Conservation (phyloP, 35 echinoderm and acorn worm genomes). For the Apostichopus californicus region DNA sequence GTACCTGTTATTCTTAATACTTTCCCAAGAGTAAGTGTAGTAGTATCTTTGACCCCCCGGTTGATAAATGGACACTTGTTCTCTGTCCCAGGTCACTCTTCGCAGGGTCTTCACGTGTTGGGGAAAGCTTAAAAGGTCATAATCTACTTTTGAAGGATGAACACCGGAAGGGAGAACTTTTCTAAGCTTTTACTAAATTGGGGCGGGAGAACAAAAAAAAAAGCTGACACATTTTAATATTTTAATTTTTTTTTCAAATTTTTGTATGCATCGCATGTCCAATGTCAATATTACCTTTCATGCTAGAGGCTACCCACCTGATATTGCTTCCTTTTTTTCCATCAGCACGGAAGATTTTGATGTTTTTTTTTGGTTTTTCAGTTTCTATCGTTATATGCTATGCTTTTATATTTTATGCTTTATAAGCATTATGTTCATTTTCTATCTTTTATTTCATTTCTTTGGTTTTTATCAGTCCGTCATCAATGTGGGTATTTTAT, state of each 20-base stretch:
- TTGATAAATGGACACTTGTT: slow-evolving; percentile 13
- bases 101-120: slow-evolving; percentile 25
- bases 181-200: not conserved
- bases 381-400: not conserved
- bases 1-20: too few species aligned
- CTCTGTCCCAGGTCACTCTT: slow-evolving; percentile 33
- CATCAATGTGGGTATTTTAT: slow-evolving; percentile 32
- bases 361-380: not conserved
- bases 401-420: too few species aligned
- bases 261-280: not conserved
- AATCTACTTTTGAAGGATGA: not conserved
- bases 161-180: not conserved
- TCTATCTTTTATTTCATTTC: slow-evolving; percentile 23
- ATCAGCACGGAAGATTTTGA: not conserved
- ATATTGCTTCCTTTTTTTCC: not conserved
- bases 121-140: slow-evolving; percentile 18
- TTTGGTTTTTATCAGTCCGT: slow-evolving; percentile 18
- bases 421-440: not conserved
- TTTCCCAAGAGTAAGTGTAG: too few species aligned
- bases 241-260: not conserved
- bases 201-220: not conserved
- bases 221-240: not conserved
- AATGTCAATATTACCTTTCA: not conserved
- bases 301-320: not conserved
- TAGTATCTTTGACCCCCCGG: not conserved